These are phyloP conservation scores for Sycophila sp. DNA, from an alignment of 1,140 invertebrate species.

Conservation along the genomic window DNA sequence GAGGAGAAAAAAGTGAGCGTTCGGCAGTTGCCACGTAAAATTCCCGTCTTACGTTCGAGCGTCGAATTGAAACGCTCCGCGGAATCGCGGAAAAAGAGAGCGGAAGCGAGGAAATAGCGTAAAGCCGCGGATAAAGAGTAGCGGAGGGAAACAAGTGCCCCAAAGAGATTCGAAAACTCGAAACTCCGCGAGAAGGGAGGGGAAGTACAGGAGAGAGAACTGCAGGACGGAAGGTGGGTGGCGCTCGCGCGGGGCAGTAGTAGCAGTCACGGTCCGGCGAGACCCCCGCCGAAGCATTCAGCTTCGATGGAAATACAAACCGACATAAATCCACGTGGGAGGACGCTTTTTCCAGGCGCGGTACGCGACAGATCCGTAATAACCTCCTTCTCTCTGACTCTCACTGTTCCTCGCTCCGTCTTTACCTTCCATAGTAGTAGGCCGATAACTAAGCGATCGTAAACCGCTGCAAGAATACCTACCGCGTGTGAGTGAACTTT, in stretches of 20 bases:
- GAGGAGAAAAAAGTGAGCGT: not conserved
- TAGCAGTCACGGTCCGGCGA: conserved; percentile 32
- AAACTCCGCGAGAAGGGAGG: not conserved
- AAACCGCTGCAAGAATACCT: too few relatives aligned
- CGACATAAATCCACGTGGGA: conserved; percentile 47
- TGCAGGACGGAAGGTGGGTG: not conserved
- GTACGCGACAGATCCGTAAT: conserved; percentile 47
- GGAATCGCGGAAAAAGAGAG: not conserved
- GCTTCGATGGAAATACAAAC: conserved; percentile 47
- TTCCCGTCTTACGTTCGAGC: conserved; percentile 13
- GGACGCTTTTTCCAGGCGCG: conserved; percentile 41
- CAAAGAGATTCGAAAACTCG: conserved; percentile 29
- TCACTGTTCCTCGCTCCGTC: not conserved
- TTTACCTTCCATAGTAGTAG: not conserved
- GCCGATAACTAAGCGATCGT: too few relatives aligned
- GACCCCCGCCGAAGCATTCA: conserved; percentile 37
- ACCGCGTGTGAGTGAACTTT: conserved; percentile 41
- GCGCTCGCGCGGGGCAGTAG: not conserved
- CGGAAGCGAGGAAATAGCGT: conserved; percentile 11
- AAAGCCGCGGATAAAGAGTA: not conserved
- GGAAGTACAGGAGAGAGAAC: not conserved
- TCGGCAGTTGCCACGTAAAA: not conserved
- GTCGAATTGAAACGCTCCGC: not conserved
- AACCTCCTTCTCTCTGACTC: conserved; percentile 26
- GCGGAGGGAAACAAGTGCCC: conserved; percentile 17